phyloP scores from a whole-genome alignment of 1,140 invertebrate genomes.

The Drosophila obscura region DNA sequence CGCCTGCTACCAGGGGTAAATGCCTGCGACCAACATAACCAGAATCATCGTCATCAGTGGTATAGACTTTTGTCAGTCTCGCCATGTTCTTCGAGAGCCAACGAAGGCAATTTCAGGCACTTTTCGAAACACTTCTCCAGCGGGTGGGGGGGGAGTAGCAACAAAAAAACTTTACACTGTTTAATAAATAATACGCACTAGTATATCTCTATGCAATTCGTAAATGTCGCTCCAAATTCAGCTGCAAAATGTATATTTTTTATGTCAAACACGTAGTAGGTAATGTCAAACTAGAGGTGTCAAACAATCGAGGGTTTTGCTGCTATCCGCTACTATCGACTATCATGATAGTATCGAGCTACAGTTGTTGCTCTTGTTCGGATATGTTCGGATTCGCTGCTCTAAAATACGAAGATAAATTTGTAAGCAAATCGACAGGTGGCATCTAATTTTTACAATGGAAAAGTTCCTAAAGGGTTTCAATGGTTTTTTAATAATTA shows the following conservation, averaged over 20 bases:
- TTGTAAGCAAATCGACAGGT: too few relatives aligned
- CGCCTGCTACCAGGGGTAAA: slow-evolving; percentile 77
- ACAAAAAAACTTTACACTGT: slow-evolving; percentile 51
- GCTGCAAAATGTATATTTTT: slow-evolving; percentile 63
- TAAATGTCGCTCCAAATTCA: slow-evolving; percentile 39
- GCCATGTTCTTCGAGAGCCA: slow-evolving; percentile 72
- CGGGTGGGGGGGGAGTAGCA: slow-evolving; percentile 20
- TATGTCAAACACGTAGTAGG: slow-evolving; percentile 76
- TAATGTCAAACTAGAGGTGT: too few relatives aligned
- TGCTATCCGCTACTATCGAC: too few relatives aligned
- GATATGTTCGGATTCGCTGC: too few relatives aligned
- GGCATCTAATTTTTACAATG: too few relatives aligned
- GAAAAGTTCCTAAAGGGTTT: too few relatives aligned
- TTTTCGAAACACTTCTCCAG: slow-evolving; percentile 53
- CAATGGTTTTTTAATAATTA: too few relatives aligned
- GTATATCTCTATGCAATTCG: slow-evolving; percentile 30
- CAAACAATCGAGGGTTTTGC: too few relatives aligned
- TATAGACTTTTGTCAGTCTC: slow-evolving; percentile 80
- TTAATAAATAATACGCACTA: slow-evolving; percentile 32
- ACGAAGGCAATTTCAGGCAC: slow-evolving; percentile 72
- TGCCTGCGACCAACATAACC: slow-evolving; percentile 75
- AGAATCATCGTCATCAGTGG: slow-evolving; percentile 78
- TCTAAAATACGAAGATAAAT: too few relatives aligned
- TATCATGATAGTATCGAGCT: too few relatives aligned
- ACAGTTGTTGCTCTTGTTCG: too few relatives aligned